Evolutionary conservation across 2,113 vertebrate genomes (phyloP), one percentile per base, ranked within the genome.

Genomic region (Sapajus apella): DNA sequence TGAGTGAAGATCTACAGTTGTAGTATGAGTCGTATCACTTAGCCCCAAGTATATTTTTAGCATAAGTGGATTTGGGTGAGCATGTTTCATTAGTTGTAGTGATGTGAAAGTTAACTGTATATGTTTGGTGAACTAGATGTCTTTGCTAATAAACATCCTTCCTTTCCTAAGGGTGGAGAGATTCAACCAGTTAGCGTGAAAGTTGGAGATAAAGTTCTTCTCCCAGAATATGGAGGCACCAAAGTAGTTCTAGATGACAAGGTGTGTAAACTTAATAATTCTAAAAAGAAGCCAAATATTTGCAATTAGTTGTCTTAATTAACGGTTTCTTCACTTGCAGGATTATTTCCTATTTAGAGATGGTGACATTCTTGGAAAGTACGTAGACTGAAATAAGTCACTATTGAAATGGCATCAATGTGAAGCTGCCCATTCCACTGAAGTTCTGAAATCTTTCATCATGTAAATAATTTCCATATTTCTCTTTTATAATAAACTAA

Each of bases 281-380:
- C 50, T 1, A 6, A 93, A 79, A 55, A 47, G 1, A 77, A 25
- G 10, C 58, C n/a, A 35, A 94, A 20, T 90, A 37, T 76, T 90
- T 92, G 43, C 5, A 58, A 0, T 72, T 61, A 50, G 1, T 32
- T 94, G 20, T 90, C 13, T 86, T 96, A 93, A 93, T n/a, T 90
- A 77, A 52, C 16, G 10, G 21, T 87, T 75, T 98, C 72, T 93
- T 55, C 98, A 1, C 94, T 64, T 98, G 61, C 98, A 99, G 99
- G 99, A 99, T 90, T 99, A 99, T 96, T 99, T 99, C 98, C 98
- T 99, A 98, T 99, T 99, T 98, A 99, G 99, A 98, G 99, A 99
- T 92, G 99, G 98, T 73, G 99, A 99, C 97, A 99, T 99, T 97
- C 99, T 99, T 73, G 99, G 99, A 55, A 99, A 99, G 98, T 99